Evolutionary conservation across 2,797 vertebrate species (phyloP), one percentile per base, ranked within the genome.

Genomic region (Macropus fuliginosus): DNA sequence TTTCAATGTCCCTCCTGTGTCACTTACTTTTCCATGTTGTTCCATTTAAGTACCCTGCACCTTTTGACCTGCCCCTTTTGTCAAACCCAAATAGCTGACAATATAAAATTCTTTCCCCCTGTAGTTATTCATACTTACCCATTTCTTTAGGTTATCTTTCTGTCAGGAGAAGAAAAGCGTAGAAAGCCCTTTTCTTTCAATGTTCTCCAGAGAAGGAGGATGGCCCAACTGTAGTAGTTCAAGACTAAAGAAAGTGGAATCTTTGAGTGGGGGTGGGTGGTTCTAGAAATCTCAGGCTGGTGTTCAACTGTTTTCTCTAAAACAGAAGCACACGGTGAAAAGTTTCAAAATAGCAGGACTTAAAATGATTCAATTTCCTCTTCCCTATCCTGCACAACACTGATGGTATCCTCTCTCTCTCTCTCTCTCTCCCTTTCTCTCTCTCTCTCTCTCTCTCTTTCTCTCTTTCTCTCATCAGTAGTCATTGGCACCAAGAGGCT

Each of bases 361-460:
- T 24, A 40, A 74, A 74, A 40, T 81, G 66, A 81, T 81, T 81
- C 66, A 81, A 81, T 81, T 81, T 81, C 66, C 66, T 81, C 66
- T 81, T 81, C n/a, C 66, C 8, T 40, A 18, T 81, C n/a, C n/a
- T 81, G n/a, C n/a, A 81, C 18, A 21, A 27, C 74, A 50, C 27
- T 46, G 21, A 87, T 87, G 40, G n/a, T 8, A 1, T 27, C 2
- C 40, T 81, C n/a, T 24, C 66, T 40, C 66, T 74, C 34, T 12
- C 11, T 56, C 11, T 28, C 27, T 54, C 1, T 91, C 29, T 16
- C 2, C 18, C 16, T 54, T 13, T 9, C 29, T 46, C 89, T 18
- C 28, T 24, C 14, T n/a, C 24, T 28, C 13, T 0, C 1, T 46
- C 4, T 6, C 13, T n/a, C 24, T 28, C 13, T 0, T 0, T 46